Evolutionary conservation across 2,113 vertebrate genomes (phyloP), one percentile per base, ranked within the genome.

Genomic region (Megaceryle torquata): DNA sequence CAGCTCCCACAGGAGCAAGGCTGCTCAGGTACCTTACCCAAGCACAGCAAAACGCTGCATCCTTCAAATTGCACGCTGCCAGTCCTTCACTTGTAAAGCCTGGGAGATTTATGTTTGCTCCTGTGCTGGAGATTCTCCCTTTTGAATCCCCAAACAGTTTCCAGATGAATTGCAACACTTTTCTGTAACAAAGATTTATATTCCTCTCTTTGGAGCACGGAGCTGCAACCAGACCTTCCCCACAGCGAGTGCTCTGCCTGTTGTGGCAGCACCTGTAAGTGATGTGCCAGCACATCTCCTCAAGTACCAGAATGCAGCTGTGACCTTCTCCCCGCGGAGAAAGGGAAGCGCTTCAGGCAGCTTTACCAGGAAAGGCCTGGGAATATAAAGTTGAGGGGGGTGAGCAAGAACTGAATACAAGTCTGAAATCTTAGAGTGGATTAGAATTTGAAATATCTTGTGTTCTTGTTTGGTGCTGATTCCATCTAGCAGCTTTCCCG

Each of bases 201-300:
- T 8, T 26, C 10, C 35, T 54, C 20, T 24, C 1, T 15, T 17
- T 37, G 20, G 76, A 35, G 90, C 75, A 4, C 35, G 7, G 56
- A n/a, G 68, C 56, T 7, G 57, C 17, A n/a, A 11, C 26, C 78
- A 76, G 68, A 17, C 17, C n/a, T 17, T 53, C 50, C 75, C 57
- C 13, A 10, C 0, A 0, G 8, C 0, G 1, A 25, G 29, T 0
- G 44, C 50, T 15, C 50, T 68, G 69, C 79, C 75, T 51, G 39
- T 4, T 13, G 50, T 3, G 33, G 83, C 70, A 71, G 67, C 57
- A 14, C 1, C 67, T 15, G 24, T 67, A 15, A 69, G 72, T 2
- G 77, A 59, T 65, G 75, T 11, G 0, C 64, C 83, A 46, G 80
- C 79, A 61, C 69, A 35, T 12, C 60, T 75, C 68, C 24, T 12